Base-by-base conservation (phyloP, 1,140 invertebrate genomes). In the Meloidogyne exigua region DNA sequence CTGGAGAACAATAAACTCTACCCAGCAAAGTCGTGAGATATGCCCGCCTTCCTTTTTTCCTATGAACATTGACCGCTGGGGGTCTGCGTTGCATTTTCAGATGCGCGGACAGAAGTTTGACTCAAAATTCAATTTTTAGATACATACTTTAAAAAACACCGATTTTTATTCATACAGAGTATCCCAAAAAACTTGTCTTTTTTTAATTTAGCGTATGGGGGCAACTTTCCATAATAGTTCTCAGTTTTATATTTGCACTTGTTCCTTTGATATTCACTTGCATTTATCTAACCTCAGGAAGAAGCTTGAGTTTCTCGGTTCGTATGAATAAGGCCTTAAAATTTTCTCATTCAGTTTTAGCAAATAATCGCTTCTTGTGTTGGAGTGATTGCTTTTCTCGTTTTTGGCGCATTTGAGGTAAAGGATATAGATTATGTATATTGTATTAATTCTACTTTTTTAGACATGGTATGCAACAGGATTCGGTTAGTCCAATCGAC, bases 51-150 rank as follows among this genome's bases (percentile, higher is more conserved):
- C 84, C 9, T 79, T 87, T 10, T 87, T 87, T 63, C 86, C 85
- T 13, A 87, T 87, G 85, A 87, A 87, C 67, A 87, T 87, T 25
- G 85, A 87, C 70, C 78, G 85, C 36, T 87, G 86, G 85, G 84
- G 85, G 49, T 85, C 80, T 68, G 86, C 86, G 13, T 69, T 87
- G 18, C 85, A 87, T 57, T 87, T 87, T 65, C 85, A 87, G 63
- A 75, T 84, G 75, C 66, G 83, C n/a, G 84, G 83, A 68, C 82
- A 84, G 79, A 83, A 83, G 84, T 85, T 68, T 9, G 26, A 13
- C 13, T 44, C 18, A 44, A 44, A 28, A 28, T n/a, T 25, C 44
- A 28, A 68, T 12, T 28, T 32, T 68, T 68, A 39, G 15, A 9
- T n/a, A 39, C 5, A 9, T n/a, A 25, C 10, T 68, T 23, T 68